These are phyloP conservation scores for Acleris laterana DNA, from an alignment of 2,888 invertebrate genomes.

Conservation along the genomic window DNA sequence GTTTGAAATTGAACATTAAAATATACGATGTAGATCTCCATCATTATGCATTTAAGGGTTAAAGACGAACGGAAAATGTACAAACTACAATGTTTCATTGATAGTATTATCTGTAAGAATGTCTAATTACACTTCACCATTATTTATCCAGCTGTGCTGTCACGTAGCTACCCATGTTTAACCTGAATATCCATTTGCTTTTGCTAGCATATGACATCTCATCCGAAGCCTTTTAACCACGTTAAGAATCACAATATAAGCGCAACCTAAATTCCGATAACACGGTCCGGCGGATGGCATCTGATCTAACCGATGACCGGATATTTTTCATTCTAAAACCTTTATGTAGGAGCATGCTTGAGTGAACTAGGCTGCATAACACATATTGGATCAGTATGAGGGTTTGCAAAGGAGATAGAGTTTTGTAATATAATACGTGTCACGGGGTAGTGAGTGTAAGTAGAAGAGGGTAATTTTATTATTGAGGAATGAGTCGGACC, in stretches of 20 bases:
- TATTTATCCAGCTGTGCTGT: too few species aligned
- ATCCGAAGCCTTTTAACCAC: not conserved
- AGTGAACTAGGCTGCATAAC: constrained; percentile 4
- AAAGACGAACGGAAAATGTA: too few species aligned
- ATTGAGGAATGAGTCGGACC: too few species aligned
- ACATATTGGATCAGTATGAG: constrained; percentile 15
- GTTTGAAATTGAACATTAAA: too few species aligned
- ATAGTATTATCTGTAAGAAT: too few species aligned
- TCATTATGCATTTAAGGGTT: too few species aligned
- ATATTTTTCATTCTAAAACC: constrained; percentile 36
- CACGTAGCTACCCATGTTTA: too few species aligned
- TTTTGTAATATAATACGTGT: constrained; percentile 13
- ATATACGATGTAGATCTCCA: too few species aligned
- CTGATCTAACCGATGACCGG: constrained; percentile 36
- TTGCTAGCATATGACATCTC: not conserved
- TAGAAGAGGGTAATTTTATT: too few species aligned
- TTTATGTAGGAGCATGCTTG: constrained; percentile 21
- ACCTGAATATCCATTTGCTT: not conserved
- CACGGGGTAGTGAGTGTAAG: too few species aligned
- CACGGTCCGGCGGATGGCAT: constrained; percentile 29
- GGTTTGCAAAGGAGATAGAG: not conserved
- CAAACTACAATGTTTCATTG: too few species aligned
- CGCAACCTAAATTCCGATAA: constrained; percentile 25
- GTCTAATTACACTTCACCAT: too few species aligned
- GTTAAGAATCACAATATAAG: constrained; percentile 20